phyloP scores from a whole-genome alignment of 53 echinoderm and acorn worm species.

The Luidia sarsii region DNA sequence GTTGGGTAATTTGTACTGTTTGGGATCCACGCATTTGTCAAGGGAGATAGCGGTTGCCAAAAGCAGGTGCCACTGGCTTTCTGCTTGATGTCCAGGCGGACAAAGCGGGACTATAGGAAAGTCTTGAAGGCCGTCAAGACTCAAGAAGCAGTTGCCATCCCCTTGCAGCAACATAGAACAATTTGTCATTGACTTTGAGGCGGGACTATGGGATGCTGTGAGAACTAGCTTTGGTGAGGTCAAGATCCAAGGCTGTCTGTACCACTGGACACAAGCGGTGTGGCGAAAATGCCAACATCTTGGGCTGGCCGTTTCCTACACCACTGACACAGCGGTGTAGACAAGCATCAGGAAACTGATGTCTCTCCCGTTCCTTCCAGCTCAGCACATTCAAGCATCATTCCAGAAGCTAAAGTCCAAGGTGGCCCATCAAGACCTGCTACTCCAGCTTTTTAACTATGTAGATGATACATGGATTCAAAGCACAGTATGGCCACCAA shows the following conservation, averaged over 20 bases:
- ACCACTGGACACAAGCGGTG: slow-evolving; percentile 50
- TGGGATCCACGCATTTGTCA: slow-evolving; percentile 44
- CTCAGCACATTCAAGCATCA: neutral
- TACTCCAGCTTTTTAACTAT: neutral
- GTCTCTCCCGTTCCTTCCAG: slow-evolving; percentile 43
- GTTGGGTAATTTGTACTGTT: too few relatives aligned
- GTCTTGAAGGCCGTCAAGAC: slow-evolving; percentile 26
- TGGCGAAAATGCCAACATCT: slow-evolving; percentile 33
- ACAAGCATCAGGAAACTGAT: slow-evolving; percentile 25
- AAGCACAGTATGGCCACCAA: neutral
- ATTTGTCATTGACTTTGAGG: too few relatives aligned
- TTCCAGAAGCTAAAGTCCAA: neutral
- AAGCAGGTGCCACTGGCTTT: slow-evolving; percentile 52
- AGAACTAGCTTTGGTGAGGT: neutral
- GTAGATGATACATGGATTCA: slow-evolving; percentile 3
- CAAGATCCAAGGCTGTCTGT: slow-evolving; percentile 25
- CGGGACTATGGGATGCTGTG: neutral
- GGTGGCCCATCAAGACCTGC: neutral
- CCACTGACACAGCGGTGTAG: neutral
- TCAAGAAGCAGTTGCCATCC: neutral
- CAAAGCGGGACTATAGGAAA: slow-evolving; percentile 24
- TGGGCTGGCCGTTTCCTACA: slow-evolving; percentile 11
- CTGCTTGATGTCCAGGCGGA: slow-evolving; percentile 42
- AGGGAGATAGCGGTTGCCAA: slow-evolving; percentile 3
- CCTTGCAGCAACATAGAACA: too few relatives aligned